Base-by-base conservation (phyloP, 2,888 invertebrate genomes). In the Hylaea fasciaria region DNA sequence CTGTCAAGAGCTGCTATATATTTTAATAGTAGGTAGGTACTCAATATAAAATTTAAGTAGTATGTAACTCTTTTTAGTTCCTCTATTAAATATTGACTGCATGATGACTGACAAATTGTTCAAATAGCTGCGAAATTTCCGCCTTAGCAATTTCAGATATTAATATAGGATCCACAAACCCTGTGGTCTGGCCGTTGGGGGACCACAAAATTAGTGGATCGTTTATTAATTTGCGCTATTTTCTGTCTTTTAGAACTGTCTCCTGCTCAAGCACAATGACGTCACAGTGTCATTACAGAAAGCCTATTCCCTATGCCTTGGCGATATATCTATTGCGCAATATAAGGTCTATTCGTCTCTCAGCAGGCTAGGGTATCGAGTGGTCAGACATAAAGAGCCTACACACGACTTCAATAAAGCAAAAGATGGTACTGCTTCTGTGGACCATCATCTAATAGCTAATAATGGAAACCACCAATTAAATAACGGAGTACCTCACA, bases 211-310 rank as follows among this genome's bases (percentile, higher is more conserved):
- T 32, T 8, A 8, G 3, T 32, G 9, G 32, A 32, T 9, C 10
- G 7, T 10, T 7, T 8, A 32, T 32, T 32, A 1, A 32, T 32
- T 32, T 32, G 32, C 32, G 3, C 3, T 32, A 9, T n/a, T 17
- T 28, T 16, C 9, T 53, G 52, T 13, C 37, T 87, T 93, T 61
- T 84, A 95, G 95, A 95, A 95, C 78, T 91, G 91, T 70, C 83
- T 95, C 13, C 93, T 93, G 72, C 83, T 95, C 12, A 87, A 86
- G 62, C 92, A 93, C 81, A 92, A 93, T 76, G 91, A 91, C 35
- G 84, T 94, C 0, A 90, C 93, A 54, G 87, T 95, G 16, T 95
- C 95, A 60, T 81, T 95, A 44, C 94, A 95, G 79, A 94, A 95
- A 85, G 95, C 94, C 11, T 95, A 95, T 71, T 83, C 91, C 28